Base-by-base conservation (phyloP, 2,888 invertebrate species). In the Dastarcus helophoroides region DNA sequence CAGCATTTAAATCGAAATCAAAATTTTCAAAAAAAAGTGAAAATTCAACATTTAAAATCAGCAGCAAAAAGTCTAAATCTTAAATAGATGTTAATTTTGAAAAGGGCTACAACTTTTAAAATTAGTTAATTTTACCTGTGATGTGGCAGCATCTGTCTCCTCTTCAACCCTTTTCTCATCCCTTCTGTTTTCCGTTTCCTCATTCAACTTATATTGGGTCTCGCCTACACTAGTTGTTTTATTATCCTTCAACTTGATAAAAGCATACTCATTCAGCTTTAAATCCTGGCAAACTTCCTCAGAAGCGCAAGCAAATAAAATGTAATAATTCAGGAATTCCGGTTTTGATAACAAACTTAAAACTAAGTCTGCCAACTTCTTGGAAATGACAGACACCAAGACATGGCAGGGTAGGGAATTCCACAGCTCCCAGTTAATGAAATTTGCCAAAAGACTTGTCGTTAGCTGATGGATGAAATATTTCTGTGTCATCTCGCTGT, bases 371-470 rank as follows among this genome's bases (percentile, higher is more conserved):
- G 71, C 64, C 1, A 78, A 54, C 43, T 65, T 70, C 46, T 71
- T 73, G 0, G 76, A 65, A 27, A 78, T 43, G 37, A 78, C 69
- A 21, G 76, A 65, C 3, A 75, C 63, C 3, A 78, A 53, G 15
- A 75, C 53, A 51, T 73, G 72, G 1, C 74, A 75, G 26, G 76
- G 75, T 7, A 76, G 65, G 0, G 77, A 77, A 40, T 73, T 76
- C 64, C 73, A 73, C 3, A 78, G 47, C 46, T 78, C 78, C 71
- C 75, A 76, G 2, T 74, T 73, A 2, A 77, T 60, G 15, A 77
- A 65, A 45, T 77, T 76, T 42, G 71, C 68, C 7, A 78, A 51
- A 7, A 76, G 53, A 36, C 50, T 56, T 6, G 68, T 61, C n/a
- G 75, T 64, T 13, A 75, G 52, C 35, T 72, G 64, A 43, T 71